phyloP scores from a whole-genome alignment of 2,113 vertebrate genomes.

The Phyllostomus discolor region DNA sequence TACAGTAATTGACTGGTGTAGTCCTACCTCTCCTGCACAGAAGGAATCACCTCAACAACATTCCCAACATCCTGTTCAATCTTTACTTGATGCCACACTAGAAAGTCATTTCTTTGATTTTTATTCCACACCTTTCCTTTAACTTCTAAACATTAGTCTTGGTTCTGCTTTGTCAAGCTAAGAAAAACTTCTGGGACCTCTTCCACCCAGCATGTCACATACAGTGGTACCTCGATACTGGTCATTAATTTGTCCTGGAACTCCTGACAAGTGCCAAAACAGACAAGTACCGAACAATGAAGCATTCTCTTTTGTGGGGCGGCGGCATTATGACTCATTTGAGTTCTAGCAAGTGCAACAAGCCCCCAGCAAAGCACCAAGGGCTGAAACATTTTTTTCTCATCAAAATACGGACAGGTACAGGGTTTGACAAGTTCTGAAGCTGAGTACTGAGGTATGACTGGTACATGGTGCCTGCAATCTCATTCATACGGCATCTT shows the following conservation, averaged over 20 bases:
- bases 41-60: not conserved
- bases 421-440: too few relatives aligned
- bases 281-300: too few relatives aligned
- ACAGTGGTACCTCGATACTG: too few relatives aligned
- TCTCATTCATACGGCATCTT: not conserved
- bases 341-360: too few relatives aligned
- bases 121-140: not conserved
- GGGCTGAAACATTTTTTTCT: too few relatives aligned
- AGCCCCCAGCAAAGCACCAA: too few relatives aligned
- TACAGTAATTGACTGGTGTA: not conserved
- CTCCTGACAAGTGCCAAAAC: too few relatives aligned
- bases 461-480: not conserved
- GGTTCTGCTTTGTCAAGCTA: not conserved
- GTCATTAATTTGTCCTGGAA: too few relatives aligned
- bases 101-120: not conserved
- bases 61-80: not conserved
- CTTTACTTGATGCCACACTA: not conserved
- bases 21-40: not conserved
- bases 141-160: not conserved
- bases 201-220: not conserved
- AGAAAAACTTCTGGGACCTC: not conserved
- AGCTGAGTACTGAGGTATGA: too few relatives aligned
- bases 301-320: too few relatives aligned
- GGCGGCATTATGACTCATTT: too few relatives aligned
- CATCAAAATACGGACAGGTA: too few relatives aligned